These are phyloP conservation scores for Acanthosepion lycidas DNA, from an alignment of 2,888 invertebrate genomes.

Conservation along the genomic window DNA sequence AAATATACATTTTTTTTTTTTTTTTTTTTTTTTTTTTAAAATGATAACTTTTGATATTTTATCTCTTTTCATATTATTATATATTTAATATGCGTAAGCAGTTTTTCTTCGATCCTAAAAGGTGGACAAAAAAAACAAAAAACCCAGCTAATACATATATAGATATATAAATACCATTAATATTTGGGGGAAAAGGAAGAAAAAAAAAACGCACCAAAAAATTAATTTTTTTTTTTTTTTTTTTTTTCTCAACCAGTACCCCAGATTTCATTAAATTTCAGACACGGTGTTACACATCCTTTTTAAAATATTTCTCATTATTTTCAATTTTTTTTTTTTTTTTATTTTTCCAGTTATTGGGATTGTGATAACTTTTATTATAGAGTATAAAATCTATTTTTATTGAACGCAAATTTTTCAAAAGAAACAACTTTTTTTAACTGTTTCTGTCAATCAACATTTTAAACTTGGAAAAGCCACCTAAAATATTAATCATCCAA, in stretches of 20 bases:
- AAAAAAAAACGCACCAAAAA: background rate
- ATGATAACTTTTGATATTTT: background rate
- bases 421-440: background rate
- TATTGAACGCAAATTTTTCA: background rate
- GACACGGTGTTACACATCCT: background rate
- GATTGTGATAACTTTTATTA: slow-evolving; percentile 33
- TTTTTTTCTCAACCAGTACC: background rate
- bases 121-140: background rate
- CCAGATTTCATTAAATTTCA: background rate
- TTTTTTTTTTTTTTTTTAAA: background rate
- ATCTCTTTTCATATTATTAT: background rate
- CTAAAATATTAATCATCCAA: background rate
- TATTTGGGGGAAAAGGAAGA: background rate
- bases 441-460: background rate
- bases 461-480: background rate
- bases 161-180: background rate
- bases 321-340: background rate
- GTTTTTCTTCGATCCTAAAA: background rate
- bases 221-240: background rate
- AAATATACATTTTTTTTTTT: background rate
- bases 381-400: slow-evolving; percentile 33
- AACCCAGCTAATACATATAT: background rate
- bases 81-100: background rate
- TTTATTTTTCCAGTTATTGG: background rate
- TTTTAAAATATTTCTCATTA: background rate